phyloP scores from a whole-genome alignment of 2,797 vertebrate genomes.

The Xenentodon cancila region DNA sequence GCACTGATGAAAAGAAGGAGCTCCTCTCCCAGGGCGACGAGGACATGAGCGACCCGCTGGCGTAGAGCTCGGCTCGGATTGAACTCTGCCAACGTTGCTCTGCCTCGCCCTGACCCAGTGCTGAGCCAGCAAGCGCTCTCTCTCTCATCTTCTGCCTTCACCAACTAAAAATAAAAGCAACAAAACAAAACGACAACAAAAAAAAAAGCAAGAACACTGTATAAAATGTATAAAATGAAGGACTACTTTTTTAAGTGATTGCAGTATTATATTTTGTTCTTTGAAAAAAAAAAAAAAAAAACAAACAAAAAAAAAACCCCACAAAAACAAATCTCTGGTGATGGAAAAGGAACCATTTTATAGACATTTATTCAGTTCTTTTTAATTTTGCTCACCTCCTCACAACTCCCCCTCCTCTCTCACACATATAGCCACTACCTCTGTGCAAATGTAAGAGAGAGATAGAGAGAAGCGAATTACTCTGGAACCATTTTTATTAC shows the following conservation, averaged over 20 bases:
- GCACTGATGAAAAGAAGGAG: constrained; percentile 98
- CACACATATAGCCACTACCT: constrained; percentile 85
- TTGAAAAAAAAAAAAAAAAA: constrained; percentile 72
- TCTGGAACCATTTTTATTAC: constrained; percentile 71
- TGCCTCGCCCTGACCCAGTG: constrained; percentile 54
- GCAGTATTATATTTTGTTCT: constrained; percentile 98
- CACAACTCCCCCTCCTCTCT: constrained; percentile 54
- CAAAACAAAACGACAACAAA: constrained; percentile 58
- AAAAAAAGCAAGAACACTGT: constrained; percentile 87
- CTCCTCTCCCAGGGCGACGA: constrained; percentile 92
- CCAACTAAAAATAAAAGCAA: constrained; percentile 79
- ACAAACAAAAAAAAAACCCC: too few relatives aligned
- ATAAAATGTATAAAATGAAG: constrained; percentile 99
- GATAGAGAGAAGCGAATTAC: constrained; percentile 70
- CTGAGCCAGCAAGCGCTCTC: constrained; percentile 62
- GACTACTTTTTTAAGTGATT: constrained; percentile 99
- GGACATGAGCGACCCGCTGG: constrained; percentile 93
- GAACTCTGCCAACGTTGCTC: constrained; percentile 65
- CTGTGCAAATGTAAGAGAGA: constrained; percentile 82
- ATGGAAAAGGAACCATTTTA: constrained; percentile 83
- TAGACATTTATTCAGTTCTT: constrained; percentile 80
- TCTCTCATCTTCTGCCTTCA: constrained; percentile 77
- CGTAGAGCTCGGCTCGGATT: constrained; percentile 78
- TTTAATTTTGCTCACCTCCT: constrained; percentile 70
- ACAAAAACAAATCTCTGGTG: constrained; percentile 59